Percentiles rank a stretch among this genome's conserved stretches.
phyloP scores from a whole-genome alignment of 1,140 invertebrate genomes.

The Tribolium castaneum region DNA sequence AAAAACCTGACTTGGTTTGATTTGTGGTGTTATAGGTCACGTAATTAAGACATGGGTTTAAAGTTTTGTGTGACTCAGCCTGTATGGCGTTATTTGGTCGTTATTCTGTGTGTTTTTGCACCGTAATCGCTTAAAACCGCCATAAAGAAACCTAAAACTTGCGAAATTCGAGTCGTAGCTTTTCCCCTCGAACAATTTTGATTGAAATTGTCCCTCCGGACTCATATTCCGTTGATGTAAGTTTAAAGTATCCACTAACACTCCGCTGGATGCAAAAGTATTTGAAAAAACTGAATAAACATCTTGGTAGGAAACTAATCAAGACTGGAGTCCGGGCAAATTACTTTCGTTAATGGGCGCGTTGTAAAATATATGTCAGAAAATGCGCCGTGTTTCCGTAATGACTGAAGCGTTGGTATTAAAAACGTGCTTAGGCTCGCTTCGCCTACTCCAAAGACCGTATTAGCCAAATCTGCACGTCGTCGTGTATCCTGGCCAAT shows the following conservation, averaged over 20 bases:
- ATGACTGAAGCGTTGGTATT: slow-evolving; percentile 14
- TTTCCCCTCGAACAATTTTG: too few species aligned
- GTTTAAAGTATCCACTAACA: neutral
- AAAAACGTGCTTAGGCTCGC: slow-evolving; percentile 11
- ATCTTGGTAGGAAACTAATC: slow-evolving; percentile 1
- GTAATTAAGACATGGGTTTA: too few species aligned
- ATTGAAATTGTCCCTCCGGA: too few species aligned
- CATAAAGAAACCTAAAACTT: too few species aligned
- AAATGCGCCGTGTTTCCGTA: slow-evolving; percentile 15
- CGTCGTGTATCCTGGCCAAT: slow-evolving; percentile 35
- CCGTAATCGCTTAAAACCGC: too few species aligned
- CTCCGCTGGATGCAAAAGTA: neutral
- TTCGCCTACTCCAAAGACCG: neutral
- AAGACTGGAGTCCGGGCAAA: neutral
- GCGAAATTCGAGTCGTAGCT: too few species aligned
- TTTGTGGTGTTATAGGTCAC: too few species aligned
- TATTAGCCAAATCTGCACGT: slow-evolving; percentile 40
- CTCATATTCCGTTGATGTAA: too few species aligned
- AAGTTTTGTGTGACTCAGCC: too few species aligned
- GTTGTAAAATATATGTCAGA: slow-evolving; percentile 14
- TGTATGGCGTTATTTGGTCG: too few species aligned
- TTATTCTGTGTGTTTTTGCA: too few species aligned
- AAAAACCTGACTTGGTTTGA: too few species aligned
- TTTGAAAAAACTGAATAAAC: neutral
- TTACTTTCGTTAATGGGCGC: neutral